phyloP scores from a whole-genome alignment of 2,888 invertebrate species.

The Cantharis rustica region DNA sequence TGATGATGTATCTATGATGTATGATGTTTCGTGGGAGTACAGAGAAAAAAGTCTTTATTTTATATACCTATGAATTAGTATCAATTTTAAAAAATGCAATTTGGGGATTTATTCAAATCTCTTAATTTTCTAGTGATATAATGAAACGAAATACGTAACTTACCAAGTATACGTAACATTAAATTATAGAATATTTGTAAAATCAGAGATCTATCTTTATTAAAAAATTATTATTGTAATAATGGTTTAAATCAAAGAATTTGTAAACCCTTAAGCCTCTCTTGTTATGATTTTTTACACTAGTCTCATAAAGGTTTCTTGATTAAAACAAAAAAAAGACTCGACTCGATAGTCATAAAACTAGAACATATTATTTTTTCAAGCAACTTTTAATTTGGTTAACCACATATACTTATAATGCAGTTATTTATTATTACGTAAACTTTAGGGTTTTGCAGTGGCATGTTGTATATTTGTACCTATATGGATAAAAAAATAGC shows the following conservation, averaged over 20 bases:
- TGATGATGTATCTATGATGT: slow-evolving; percentile 10
- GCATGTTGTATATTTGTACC: slow-evolving; percentile 58
- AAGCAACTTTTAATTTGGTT: slow-evolving; percentile 32
- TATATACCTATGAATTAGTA: slow-evolving; percentile 30
- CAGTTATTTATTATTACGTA: slow-evolving; percentile 47
- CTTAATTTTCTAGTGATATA: slow-evolving; percentile 31
- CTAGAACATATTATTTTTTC: slow-evolving; percentile 10
- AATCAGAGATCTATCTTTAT: slow-evolving; percentile 38
- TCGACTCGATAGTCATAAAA: slow-evolving; percentile 10
- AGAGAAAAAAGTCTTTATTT: slow-evolving; percentile 27
- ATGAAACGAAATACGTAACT: slow-evolving; percentile 54
- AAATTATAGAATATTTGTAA: slow-evolving; percentile 47
- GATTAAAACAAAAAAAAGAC: slow-evolving; percentile 11
- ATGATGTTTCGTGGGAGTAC: slow-evolving; percentile 25
- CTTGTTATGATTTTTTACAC: slow-evolving; percentile 19
- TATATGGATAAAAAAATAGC: slow-evolving; percentile 57
- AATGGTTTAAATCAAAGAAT: slow-evolving; percentile 21
- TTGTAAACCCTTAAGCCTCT: slow-evolving; percentile 9
- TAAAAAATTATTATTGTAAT: slow-evolving; percentile 19
- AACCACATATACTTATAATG: slow-evolving; percentile 40
- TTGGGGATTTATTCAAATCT: slow-evolving; percentile 22
- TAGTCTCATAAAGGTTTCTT: slow-evolving; percentile 23
- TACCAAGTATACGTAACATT: slow-evolving; percentile 53
- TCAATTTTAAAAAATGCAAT: slow-evolving; percentile 25
- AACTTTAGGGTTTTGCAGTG: slow-evolving; percentile 52